phyloP scores from a whole-genome alignment of 2,888 invertebrate genomes.

The Stenodema calcarata region DNA sequence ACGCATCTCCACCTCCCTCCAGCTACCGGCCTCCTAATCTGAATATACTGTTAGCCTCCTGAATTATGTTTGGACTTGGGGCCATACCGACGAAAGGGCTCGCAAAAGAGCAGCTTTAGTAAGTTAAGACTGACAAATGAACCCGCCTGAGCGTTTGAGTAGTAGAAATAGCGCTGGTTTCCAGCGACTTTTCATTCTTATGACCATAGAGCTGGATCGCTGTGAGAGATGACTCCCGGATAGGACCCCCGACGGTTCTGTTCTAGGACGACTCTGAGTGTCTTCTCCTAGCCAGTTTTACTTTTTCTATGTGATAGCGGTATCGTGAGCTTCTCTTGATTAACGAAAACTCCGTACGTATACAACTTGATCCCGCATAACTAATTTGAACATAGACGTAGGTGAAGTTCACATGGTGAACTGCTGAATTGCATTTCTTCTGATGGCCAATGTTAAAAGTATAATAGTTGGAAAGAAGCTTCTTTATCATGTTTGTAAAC shows the following conservation, averaged over 20 bases:
- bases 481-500: too few relatives aligned
- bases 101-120: not conserved
- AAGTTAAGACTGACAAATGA: not conserved
- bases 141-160: not conserved
- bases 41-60: not conserved
- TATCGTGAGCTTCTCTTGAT: too few relatives aligned
- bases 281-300: too few relatives aligned
- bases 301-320: too few relatives aligned
- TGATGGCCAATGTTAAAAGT: too few relatives aligned
- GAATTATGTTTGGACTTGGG: not conserved
- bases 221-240: not conserved
- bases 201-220: not conserved
- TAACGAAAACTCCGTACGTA: too few relatives aligned
- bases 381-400: too few relatives aligned
- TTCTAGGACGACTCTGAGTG: not conserved
- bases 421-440: too few relatives aligned
- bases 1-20: not conserved
- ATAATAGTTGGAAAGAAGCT: too few relatives aligned
- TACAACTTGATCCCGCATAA: too few relatives aligned
- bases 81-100: not conserved
- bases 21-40: not conserved
- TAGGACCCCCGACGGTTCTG: not conserved
- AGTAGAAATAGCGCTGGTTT: not conserved
- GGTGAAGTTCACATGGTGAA: too few relatives aligned
- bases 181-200: not conserved